Base-by-base conservation (phyloP, 2,888 invertebrate species). In the Boloria euphrosyne region DNA sequence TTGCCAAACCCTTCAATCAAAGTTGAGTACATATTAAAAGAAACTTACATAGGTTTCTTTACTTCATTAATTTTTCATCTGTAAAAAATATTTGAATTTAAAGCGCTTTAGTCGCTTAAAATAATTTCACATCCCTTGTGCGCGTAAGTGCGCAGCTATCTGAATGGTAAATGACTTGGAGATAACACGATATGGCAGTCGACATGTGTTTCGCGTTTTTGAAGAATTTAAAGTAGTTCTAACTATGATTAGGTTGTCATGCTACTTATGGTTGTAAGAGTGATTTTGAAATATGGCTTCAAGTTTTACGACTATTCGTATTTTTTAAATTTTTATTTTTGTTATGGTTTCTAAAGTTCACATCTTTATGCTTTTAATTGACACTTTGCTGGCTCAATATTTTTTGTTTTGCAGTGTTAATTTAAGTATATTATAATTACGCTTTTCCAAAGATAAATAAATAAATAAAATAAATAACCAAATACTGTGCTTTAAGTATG, bases 151-250 rank as follows among this genome's bases (percentile, higher is more conserved):
- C 77, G 77, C 72, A 76, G 73, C 72, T 73, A 75, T 75, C 72
- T 73, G 65, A 65, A 68, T 67, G 69, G 73, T 75, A 73, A 74
- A 58, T 71, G 72, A 73, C 69, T 70, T 70, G 65, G 59, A 78
- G 82, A 83, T 82, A 84, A 78, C 58, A 63, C 60, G 63, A 69
- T 68, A 73, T 75, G 75, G 76, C 75, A 73, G 74, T 73, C 75
- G 76, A 82, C 86, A 86, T 81, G 76, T 86, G 83, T 79, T 82
- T 74, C 74, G 74, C 77, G 76, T 81, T 80, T 76, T 71, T 72
- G 66, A 73, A 74, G 80, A 80, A 83, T 84, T 79, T 82, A 78
- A 82, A 85, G 83, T 80, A 80, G 79, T 77, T 71, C 70, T 44
- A 22, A 64, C 67, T 63, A 78, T 78, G 75, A 82, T 80, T 76